Evolutionary conservation across 23 tunicate species (phyloP), one percentile per base, ranked within the genome.

Genomic region (Phallusia fumigata): DNA sequence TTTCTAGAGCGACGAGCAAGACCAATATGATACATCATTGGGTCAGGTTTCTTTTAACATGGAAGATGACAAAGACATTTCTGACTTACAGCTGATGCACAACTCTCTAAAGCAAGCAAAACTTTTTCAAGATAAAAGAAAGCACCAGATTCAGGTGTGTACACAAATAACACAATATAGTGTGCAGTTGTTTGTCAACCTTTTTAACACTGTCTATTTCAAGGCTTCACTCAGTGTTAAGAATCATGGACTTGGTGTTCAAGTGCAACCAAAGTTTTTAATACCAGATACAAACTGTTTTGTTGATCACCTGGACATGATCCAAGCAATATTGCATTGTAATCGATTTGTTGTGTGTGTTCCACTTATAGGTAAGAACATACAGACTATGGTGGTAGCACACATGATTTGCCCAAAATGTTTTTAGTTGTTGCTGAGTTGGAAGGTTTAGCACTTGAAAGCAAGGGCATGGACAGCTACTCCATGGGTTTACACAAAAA

Each of bases 281-380:
- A 83, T 94, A 26, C 94, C 94, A 19, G 98, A 94, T 72, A 94
- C 98, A 30, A 94, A 94, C 72, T 94, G 98, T 31, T 94, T 94
- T 50, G 89, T 94, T 31, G 98, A 94, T 53, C 88, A 89, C 64
- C 49, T 94, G 77, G 52, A 73, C n/a, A 19, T 73, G 28, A 83
- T 94, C 36, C 58, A 85, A 32, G 81, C 75, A 35, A 34, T 94
- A 15, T 19, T 86, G 35, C 72, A 80, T 0, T 36, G 73, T 69
- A 93, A 87, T 19, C 33, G 79, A 32, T 94, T 53, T 35, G 79
- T 65, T 51, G 75, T 94, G 10, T 84, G 81, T 34, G 86, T 88
- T 19, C 93, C 93, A 50, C 84, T 94, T 19, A 88, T 89, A 32
- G 94, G 94, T 89, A 45, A 88, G 92, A 31, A 30, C n/a, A n/a